Conservation (phyloP, 1,140 invertebrate species). For the Stegodyphus mimosarum region DNA sequence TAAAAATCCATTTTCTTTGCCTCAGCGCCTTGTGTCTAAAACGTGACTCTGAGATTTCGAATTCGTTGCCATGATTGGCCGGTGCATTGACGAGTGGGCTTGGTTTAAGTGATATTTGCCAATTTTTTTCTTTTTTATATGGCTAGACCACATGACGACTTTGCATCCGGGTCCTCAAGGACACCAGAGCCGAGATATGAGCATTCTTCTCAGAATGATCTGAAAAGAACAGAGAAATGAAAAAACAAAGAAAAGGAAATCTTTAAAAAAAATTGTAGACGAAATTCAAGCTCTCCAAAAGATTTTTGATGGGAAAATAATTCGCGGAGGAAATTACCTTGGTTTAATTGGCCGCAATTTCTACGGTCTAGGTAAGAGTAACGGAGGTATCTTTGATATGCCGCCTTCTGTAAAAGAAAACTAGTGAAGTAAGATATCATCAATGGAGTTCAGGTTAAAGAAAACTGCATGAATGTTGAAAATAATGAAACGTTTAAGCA, state of each 20-base stretch:
- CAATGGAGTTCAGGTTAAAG: too few relatives aligned
- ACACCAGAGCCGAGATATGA: conserved; percentile 12
- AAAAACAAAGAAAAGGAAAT: conserved; percentile 5
- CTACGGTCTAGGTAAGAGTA: neutral
- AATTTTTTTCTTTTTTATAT: conserved; percentile 11
- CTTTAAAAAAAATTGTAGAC: conserved; percentile 38
- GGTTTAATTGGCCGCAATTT: conserved; percentile 53
- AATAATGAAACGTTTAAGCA: too few relatives aligned
- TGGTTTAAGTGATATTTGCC: conserved; percentile 28
- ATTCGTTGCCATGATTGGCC: conserved; percentile 34
- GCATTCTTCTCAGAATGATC: conserved; percentile 46
- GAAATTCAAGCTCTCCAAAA: neutral
- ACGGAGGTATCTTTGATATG: conserved; percentile 35
- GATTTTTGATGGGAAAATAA: conserved; percentile 54
- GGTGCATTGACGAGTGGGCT: conserved; percentile 29
- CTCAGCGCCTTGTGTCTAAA: conserved; percentile 33
- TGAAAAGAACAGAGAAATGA: conserved; percentile 1
- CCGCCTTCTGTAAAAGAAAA: neutral
- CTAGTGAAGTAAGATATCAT: too few relatives aligned
- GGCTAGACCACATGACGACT: conserved; percentile 56
- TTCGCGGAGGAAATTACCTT: conserved; percentile 39
- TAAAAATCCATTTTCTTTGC: conserved; percentile 44
- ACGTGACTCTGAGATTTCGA: conserved; percentile 39
- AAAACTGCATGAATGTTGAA: too few relatives aligned
- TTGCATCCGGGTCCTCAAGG: conserved; percentile 50